Evolutionary conservation across 2,113 vertebrate genomes (phyloP).

Genomic region (Otis tarda): DNA sequence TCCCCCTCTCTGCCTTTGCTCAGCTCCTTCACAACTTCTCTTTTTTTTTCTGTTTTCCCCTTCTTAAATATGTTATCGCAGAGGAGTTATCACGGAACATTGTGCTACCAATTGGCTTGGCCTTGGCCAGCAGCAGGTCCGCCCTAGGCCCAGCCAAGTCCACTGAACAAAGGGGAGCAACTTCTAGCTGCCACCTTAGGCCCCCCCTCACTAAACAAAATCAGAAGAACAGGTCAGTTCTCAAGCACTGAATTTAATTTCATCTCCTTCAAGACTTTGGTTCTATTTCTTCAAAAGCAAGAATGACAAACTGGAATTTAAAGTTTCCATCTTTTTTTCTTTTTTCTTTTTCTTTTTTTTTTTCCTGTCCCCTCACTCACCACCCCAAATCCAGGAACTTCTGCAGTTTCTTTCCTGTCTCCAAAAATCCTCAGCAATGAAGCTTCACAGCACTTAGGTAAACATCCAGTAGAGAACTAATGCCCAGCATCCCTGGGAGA

Average conservation of each 20-base stretch:
- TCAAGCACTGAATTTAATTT: not conserved
- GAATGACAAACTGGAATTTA: not conserved
- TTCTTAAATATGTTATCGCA: too few relatives aligned
- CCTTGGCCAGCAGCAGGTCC: too few relatives aligned
- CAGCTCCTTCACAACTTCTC: too few relatives aligned
- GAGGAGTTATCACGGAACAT: too few relatives aligned
- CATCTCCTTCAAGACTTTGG: not conserved
- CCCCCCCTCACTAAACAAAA: too few relatives aligned
- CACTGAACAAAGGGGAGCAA: too few relatives aligned
- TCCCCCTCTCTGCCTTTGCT: too few relatives aligned
- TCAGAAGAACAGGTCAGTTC: not conserved
- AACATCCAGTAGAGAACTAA: not conserved
- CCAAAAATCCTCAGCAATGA: not conserved
- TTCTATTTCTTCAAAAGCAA: not conserved
- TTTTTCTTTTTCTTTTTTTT: too few relatives aligned
- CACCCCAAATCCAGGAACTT: not conserved
- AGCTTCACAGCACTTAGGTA: not conserved
- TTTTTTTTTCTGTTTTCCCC: too few relatives aligned
- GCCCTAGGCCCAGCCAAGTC: too few relatives aligned
- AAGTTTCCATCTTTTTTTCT: not conserved
- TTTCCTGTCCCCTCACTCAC: accelerated
- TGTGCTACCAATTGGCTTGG: too few relatives aligned
- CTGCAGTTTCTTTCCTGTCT: not conserved
- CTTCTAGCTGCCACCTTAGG: too few relatives aligned
- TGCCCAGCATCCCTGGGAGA: not conserved